Percentiles rank a stretch among this genome's conserved stretches.
Conservation (phyloP, 2,113 vertebrate genomes). For the Pungitius pungitius region DNA sequence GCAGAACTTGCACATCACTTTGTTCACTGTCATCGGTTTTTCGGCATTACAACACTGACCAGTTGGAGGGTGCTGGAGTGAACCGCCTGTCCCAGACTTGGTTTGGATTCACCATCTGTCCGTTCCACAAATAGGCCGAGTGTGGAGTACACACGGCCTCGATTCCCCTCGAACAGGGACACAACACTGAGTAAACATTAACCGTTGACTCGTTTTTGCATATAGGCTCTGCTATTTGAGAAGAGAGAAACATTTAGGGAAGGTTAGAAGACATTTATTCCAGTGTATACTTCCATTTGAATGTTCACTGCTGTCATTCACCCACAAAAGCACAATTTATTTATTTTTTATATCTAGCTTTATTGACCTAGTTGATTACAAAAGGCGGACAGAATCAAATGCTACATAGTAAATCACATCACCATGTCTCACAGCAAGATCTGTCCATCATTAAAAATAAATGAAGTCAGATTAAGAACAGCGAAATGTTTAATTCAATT, state of each 20-base stretch:
- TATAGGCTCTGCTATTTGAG: not conserved
- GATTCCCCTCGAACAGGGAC: conserved; percentile 29
- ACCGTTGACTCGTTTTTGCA: not conserved
- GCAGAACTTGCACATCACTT: conserved; percentile 8
- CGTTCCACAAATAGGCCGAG: conserved; percentile 68
- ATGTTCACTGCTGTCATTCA: not conserved
- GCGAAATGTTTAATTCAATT: not conserved
- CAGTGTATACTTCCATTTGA: not conserved
- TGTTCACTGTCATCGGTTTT: conserved; percentile 17
- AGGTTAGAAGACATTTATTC: not conserved
- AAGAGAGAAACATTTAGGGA: not conserved
- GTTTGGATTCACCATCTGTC: conserved; percentile 69
- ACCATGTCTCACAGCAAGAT: conserved; percentile 3
- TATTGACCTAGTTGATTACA: conserved; percentile 24
- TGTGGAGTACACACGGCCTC: conserved; percentile 21
- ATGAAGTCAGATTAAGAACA: conserved; percentile 5
- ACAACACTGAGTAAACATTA: conserved; percentile 48
- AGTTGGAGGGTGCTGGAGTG: conserved; percentile 39
- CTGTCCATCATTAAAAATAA: conserved; percentile 1
- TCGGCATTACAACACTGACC: conserved; percentile 48
- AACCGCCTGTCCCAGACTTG: conserved; percentile 44
- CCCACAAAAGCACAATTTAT: conserved; percentile 13
- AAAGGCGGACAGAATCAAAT: conserved; percentile 26
- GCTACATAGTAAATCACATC: conserved; percentile 2
- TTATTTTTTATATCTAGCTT: conserved; percentile 1